A percentile compares a stretch with the other conserved stretches of the same genome.
Evolutionary conservation across 2,888 invertebrate genomes (phyloP).

Genomic region (Escarpia spicata): DNA sequence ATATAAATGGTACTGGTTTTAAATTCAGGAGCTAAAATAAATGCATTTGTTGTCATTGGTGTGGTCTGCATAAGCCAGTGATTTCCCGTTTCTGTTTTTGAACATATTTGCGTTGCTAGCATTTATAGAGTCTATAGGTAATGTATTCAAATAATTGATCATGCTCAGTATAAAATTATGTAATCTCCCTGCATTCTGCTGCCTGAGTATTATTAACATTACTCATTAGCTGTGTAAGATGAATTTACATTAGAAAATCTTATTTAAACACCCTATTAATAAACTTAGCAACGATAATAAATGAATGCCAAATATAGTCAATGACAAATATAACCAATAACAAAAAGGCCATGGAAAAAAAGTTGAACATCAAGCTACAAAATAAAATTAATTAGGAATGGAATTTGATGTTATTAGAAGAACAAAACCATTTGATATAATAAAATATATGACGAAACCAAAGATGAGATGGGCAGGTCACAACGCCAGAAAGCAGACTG

Average conservation of each 20-base stretch:
- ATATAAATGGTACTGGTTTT: not conserved
- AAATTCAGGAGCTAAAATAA: slow-evolving; percentile 3
- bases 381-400: no score
- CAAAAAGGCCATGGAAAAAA: no score
- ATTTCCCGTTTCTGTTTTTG: not conserved
- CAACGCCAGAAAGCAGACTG: no score
- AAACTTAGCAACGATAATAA: not conserved
- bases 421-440: no score
- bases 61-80: not conserved
- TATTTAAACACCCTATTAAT: not conserved
- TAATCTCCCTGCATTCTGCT: not conserved
- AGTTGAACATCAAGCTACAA: no score
- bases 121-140: not conserved
- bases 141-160: not conserved
- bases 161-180: not conserved
- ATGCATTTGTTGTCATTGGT: not conserved
- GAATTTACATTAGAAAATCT: not conserved
- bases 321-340: no score
- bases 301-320: no score
- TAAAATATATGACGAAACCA: no score
- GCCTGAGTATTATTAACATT: not conserved
- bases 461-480: no score
- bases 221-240: not conserved
- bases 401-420: no score
- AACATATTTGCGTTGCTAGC: slow-evolving; percentile 6